Base-by-base conservation (phyloP, 1,140 invertebrate species). In the Pissodes strobi region DNA sequence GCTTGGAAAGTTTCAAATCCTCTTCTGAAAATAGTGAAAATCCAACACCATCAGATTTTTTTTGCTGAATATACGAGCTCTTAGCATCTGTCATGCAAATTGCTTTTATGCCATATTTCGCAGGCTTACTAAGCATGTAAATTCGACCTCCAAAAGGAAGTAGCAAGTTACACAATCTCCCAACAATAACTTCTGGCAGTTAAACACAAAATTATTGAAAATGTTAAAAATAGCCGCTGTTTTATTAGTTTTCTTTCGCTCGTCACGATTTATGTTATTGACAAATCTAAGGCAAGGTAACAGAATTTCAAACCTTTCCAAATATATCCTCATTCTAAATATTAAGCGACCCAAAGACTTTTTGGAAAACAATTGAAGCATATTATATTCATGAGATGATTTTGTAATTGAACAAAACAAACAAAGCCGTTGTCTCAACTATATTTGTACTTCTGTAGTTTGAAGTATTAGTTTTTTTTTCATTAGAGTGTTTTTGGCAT, bases 51-150 rank as follows among this genome's bases (percentile, higher is more conserved):
- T 66, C 55, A 23, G 38, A 30, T 22, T 21, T 49, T 52, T 49
- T 48, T 55, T 55, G 6, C 10, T n/a, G 51, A 58, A 58, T 39
- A 65, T 19, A 65, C 12, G 13, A 17, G 6, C 13, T 65, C 25
- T 41, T 49, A 25, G 63, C 48, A 51, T 65, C 63, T 9, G 53
- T 41, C 27, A 65, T 18, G 45, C 53, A 59, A n/a, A 60, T 43
- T 13, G 51, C 21, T 41, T 65, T 65, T 9, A 65, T 18, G 15
- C 63, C 63, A 21, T 65, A 65, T 51, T 57, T 58, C 2, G 27
- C 45, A 9, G 43, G 55, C 51, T 65, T 65, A 10, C 13, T 49
- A 34, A 43, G 55, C 43, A 65, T 65, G 17, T 65, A 65, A 18
- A 65, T 65, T 30, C 25, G 21, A 6, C 63, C 63, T 41, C 63